Base-by-base conservation (phyloP, 2,113 vertebrate genomes). In the Ranitomeya variabilis region DNA sequence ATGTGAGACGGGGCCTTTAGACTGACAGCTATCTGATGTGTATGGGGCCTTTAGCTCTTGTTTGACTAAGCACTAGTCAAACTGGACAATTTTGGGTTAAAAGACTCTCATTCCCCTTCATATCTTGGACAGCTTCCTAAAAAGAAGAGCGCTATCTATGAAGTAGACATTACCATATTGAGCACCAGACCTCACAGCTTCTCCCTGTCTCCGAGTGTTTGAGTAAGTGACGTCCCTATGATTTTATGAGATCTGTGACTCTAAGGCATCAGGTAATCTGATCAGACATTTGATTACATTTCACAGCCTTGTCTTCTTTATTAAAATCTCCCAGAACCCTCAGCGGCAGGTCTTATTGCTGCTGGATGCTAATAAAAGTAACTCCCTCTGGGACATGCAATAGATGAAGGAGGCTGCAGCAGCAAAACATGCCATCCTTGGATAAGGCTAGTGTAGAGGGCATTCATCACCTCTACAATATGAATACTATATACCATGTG, bases 221-320 rank as follows among this genome's bases (percentile, higher is more conserved):
- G 54, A 85, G 82, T 78, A 78, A 89, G 87, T 78, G 82, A 85
- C 73, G 62, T 57, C 82, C 73, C 87, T 78, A 26, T 62, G 62
- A 78, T 89, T 84, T 85, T 89, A 89, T 89, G 87, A 89, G 87
- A 89, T 89, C 87, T 85, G 87, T 89, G 82, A 89, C 87, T 89
- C 87, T 85, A 64, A 89, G 87, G 87, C 87, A 89, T 85, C 87
- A 89, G 74, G 87, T 97, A 97, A 97, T 97, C 97, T 97, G 96
- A 97, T 97, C 95, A 97, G 96, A 96, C 96, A 96, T 93, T 96
- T 97, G 97, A 97, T 97, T 97, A 96, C 96, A 97, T 97, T 96
- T 97, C 96, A 94, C 96, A 95, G 96, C 94, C 95, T 95, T 96
- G 96, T 95, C 96, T 96, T 94, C 96, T 96, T 97, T 97, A 97